Evolutionary conservation across 2,113 vertebrate species (phyloP), one percentile per base, ranked within the genome.

Genomic region (Pangasianodon hypophthalmus): DNA sequence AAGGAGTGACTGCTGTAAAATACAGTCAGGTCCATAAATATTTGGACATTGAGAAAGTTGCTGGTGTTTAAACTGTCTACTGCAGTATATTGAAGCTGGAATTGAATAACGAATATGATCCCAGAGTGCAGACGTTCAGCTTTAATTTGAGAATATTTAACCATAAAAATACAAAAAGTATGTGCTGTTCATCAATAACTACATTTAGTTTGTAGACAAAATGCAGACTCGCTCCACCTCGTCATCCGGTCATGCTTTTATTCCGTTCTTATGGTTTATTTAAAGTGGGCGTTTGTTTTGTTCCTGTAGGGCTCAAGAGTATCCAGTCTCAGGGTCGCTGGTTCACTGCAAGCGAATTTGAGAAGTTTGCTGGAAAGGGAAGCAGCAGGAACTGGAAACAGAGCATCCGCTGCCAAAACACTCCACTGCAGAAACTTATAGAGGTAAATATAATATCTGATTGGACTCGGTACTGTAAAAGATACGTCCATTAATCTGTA

Each of bases 341-440:
- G 95, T 93, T 93, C 54, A 90, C 90, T 44, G 94, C 95, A 0
- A 0, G 0, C 37, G 90, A 88, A 6, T 96, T 96, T 94, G 92
- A 95, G 88, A 89, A 0, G 37, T 90, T 91, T 67, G 93, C 82
- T 0, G 94, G 94, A 6, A 96, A 91, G 82, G 13, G 19, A 14
- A 92, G 6, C 7, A 0, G 0, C 4, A 95, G 3, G 85, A 96
- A 95, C 92, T 96, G 96, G 96, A 96, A 95, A 89, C 0, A 0
- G 0, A 95, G 90, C 91, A 95, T 96, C 81, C 87, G 29, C 58
- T 96, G 93, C 88, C 8, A 0, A 21, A 48, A 48, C 9, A 93
- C 75, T 3, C 9, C 95, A 0, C 92, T 96, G 26, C 83, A 6
- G n/a, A 91, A 88, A 60, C 86, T 87, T 18, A 87, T 90, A 1